Evolutionary conservation across 2,888 invertebrate species (phyloP), one percentile per base, ranked within the genome.

Genomic region (Hypselothyrea guttata): DNA sequence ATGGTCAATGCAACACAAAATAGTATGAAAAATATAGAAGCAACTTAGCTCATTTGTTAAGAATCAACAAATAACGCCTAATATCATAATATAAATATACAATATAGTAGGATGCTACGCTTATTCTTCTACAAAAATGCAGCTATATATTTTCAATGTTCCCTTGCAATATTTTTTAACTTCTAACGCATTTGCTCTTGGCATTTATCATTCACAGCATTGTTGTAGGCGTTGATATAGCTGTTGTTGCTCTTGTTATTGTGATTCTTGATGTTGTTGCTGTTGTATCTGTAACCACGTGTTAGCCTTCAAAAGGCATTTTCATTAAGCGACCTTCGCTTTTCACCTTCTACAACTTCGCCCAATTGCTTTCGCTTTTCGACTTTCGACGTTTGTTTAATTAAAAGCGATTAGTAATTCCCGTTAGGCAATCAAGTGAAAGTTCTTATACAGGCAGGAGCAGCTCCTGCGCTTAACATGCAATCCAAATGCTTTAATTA

Each of bases 281-380:
- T n/a, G n/a, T n/a, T n/a, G n/a, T n/a, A n/a, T n/a, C n/a, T n/a
- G n/a, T n/a, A 45, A 54, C 55, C 66, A 71, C 75, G 71, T 47
- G 71, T 67, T 71, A 71, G 71, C 72, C 72, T 72, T 75, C 71
- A 67, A 59, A 75, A 72, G 75, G 66, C 66, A 70, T 74, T 72
- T 72, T 59, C 71, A 72, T 72, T 72, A 62, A 56, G 52, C 48
- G 48, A 53, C 51, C 53, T 40, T 28, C 12, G 33, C 22, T 31
- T 42, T 31, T 28, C 18, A 16, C 38, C 18, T 12, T 13, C 28
- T 22, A 22, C 28, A n/a, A n/a, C 7, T 12, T 2, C 27, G 12
- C 34, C 44, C 44, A 30, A 45, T 8, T 9, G 47, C n/a, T 28
- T 28, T 37, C 7, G 34, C 47, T 35, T 51, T 53, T 51, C 51